phyloP scores from a whole-genome alignment of 2,113 vertebrate species.

The Cnemophilus loriae region DNA sequence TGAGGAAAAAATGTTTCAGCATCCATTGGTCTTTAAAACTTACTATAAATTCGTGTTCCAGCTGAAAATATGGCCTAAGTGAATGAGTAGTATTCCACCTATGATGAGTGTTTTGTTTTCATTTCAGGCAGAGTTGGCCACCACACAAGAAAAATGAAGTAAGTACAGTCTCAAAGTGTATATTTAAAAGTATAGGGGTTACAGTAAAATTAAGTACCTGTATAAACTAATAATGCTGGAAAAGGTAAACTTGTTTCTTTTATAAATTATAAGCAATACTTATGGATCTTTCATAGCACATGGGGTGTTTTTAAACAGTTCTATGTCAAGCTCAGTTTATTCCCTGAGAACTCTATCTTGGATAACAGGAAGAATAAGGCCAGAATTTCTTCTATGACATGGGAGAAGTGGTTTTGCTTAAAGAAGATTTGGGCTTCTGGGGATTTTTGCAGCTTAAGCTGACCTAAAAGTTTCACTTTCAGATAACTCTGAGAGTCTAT shows the following conservation, averaged over 20 bases:
- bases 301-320: neutral
- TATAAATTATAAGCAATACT: neutral
- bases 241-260: neutral
- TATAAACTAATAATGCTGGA: neutral
- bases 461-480: neutral
- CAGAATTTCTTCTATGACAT: neutral
- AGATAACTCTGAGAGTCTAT: neutral
- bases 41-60: neutral
- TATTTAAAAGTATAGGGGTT: neutral
- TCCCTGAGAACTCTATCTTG: neutral
- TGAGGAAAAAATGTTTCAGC: neutral
- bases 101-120: neutral
- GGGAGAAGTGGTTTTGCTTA: neutral
- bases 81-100: neutral
- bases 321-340: neutral
- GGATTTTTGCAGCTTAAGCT: neutral
- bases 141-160: constrained; percentile 67
- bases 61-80: neutral
- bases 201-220: neutral
- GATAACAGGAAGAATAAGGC: neutral
- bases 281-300: neutral
- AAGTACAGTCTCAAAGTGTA: constrained; percentile 32
- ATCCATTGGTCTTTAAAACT: neutral
- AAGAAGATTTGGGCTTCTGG: neutral
- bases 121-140: constrained; percentile 66